phyloP scores from a whole-genome alignment of 2,113 vertebrate genomes.

The Hirundichthys speculiger region DNA sequence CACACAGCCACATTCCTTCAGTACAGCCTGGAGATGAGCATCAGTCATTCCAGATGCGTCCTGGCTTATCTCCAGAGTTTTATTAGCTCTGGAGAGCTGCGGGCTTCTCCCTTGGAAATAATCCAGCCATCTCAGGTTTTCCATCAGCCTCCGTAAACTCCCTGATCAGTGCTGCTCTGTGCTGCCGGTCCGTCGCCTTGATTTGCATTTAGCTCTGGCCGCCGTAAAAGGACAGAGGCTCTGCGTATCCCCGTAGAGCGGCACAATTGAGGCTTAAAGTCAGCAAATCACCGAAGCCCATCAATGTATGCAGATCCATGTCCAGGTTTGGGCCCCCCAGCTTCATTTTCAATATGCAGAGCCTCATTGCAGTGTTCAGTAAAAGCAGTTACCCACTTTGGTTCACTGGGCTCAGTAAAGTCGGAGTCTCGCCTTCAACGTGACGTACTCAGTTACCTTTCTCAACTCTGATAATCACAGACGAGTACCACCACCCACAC shows the following conservation, averaged over 20 bases:
- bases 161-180: neutral
- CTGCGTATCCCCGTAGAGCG: neutral
- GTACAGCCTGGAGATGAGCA: neutral
- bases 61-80: neutral
- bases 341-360: no score
- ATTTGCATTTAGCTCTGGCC: neutral
- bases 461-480: neutral
- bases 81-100: neutral
- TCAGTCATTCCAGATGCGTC: constrained; percentile 1
- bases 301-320: no score
- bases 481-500: neutral
- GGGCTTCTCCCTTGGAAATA: neutral
- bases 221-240: neutral
- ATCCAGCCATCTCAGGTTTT: neutral
- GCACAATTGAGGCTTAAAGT: no score
- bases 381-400: constrained; percentile 4
- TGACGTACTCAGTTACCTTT: neutral
- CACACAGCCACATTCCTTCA: neutral
- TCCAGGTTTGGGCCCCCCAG: no score
- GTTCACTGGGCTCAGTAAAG: neutral
- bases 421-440: no score
- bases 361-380: neutral
- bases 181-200: neutral
- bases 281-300: no score
- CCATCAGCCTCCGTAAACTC: neutral